Conservation (phyloP, 1,140 invertebrate species). For the Hyles vespertilio region DNA sequence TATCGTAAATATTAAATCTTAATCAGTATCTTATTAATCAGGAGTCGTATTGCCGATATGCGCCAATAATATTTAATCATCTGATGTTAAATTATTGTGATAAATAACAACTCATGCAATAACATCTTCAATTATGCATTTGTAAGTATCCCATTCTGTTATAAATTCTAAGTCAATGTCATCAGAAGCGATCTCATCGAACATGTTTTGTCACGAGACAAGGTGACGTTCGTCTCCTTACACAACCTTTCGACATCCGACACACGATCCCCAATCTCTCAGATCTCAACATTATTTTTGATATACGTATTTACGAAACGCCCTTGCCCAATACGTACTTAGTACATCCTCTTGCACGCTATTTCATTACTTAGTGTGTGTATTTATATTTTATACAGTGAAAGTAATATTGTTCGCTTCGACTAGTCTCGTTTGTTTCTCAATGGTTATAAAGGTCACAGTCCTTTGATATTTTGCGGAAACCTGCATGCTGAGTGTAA, state of each 20-base stretch:
- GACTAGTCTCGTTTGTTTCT: too few species aligned
- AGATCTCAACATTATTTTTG: not conserved
- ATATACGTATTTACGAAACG: slow-evolving; percentile 7
- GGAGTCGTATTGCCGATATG: too few species aligned
- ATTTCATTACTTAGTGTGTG: not conserved
- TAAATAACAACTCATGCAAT: too few species aligned
- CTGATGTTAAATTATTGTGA: too few species aligned
- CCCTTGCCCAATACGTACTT: slow-evolving; percentile 9
- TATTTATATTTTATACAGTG: not conserved
- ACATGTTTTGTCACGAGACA: not conserved
- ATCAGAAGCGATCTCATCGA: not conserved
- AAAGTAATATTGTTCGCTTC: not conserved
- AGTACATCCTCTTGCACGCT: not conserved
- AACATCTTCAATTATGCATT: too few species aligned
- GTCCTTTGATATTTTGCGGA: too few species aligned
- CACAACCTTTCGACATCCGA: slow-evolving; percentile 8
- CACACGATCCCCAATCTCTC: slow-evolving; percentile 6
- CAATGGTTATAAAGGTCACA: too few species aligned
- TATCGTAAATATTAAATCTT: too few species aligned
- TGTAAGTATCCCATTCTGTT: too few species aligned
- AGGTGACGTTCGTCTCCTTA: not conserved
- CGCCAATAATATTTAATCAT: too few species aligned
- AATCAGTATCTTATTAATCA: too few species aligned
- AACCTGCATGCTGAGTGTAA: too few species aligned
- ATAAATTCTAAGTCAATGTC: not conserved